Evolutionary conservation across 2,888 invertebrate genomes (phyloP), one percentile per base, ranked within the genome.

Genomic region (Nomada hirtipes): DNA sequence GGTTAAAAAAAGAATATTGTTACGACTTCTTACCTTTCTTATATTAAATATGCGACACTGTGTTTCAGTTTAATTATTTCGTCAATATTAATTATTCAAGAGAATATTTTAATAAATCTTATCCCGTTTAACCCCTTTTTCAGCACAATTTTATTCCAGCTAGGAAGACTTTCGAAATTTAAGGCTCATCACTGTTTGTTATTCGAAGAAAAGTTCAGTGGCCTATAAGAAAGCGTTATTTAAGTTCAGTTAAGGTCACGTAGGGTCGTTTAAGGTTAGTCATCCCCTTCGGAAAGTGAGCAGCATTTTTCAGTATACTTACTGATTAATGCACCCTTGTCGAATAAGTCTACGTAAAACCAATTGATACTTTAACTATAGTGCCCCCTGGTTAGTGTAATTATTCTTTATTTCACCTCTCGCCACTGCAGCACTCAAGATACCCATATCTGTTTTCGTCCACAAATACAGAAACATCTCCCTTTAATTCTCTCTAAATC

Each of bases 111-210:
- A 36, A 36, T 36, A 7, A 7, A 36, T 29, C 7, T 29, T 29
- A 29, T 36, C 7, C 36, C 7, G 7, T 36, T 36, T 36, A 36
- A 36, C 7, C 10, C 29, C 26, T 26, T 20, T 50, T 52, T 65
- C 18, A 11, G 4, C 29, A 36, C 52, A 23, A 52, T 23, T 65
- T 29, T 52, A 52, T 65, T 65, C 65, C 52, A 65, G 65, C 9
- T 65, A 52, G 52, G 23, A 52, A 44, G n/a, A 18, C 50, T 29
- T 20, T 52, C 42, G 20, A 65, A 7, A 36, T 65, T 52, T 52
- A 29, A 52, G 29, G 29, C 50, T 50, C 26, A 26, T 11, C 26
- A 26, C n/a, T 1, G 23, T 13, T 63, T 26, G 3, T 26, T 18
- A 2, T 1, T n/a, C 65, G n/a, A 36, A 7, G 7, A 65, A 29